Evolutionary conservation across 2,797 vertebrate genomes (phyloP), one percentile per base, ranked within the genome.

Genomic region (Pipistrellus nathusii): DNA sequence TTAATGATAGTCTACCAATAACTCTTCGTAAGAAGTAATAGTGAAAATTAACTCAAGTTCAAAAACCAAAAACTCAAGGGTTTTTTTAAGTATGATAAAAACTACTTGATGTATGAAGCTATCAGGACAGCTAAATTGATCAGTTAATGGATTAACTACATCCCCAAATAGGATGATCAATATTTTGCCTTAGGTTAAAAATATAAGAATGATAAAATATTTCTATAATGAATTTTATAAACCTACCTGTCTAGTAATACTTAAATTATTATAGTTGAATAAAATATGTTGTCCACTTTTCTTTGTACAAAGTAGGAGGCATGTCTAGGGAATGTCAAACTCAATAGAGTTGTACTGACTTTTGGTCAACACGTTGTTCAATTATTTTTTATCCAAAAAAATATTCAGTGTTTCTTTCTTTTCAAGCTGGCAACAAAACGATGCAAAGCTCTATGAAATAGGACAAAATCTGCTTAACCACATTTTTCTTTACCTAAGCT

Each of bases 141-240:
- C 38, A 84, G 6, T 11, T 88, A 95, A 91, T 81, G 12, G 81
- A 88, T 76, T 77, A 92, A 81, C 25, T 85, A 87, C 2, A 59
- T 87, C 20, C 66, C 82, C 85, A 20, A 25, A 85, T 41, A 94
- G 4, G 8, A 3, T 66, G 15, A 94, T 91, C 77, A 94, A 75
- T 94, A 95, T 78, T 66, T 93, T 80, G 23, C 30, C 21, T 92
- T 93, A 90, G 46, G 88, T 96, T 92, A 84, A 97, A 93, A 92
- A 83, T 64, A 6, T 76, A 88, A 94, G 14, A 4, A 51, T 86
- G 38, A 2, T 71, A 95, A 75, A 8, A 44, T 76, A 66, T 48
- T 68, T 84, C 21, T 77, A 30, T 89, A 15, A 89, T 78, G 1
- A 95, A 68, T 85, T 91, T 11, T 46, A 71, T 77, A 95, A 94